Base-by-base conservation (phyloP, 2,113 vertebrate genomes). In the Ceuthmochares aereus region DNA sequence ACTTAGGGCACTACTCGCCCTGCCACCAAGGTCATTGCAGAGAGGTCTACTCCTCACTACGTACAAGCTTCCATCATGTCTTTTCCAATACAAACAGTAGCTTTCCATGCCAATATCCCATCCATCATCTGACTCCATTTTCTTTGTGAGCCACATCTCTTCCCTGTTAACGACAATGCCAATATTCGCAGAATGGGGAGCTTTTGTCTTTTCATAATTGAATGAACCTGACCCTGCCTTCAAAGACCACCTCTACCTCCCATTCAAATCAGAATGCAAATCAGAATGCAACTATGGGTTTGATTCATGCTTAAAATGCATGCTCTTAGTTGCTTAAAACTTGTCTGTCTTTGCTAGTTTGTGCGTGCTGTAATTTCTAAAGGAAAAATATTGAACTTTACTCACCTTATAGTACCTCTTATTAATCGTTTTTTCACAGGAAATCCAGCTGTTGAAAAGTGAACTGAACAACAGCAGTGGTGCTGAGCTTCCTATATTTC, bases 51-150 rank as follows among this genome's bases (percentile, higher is more conserved):
- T 56, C 55, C 82, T 74, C 12, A 3, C 58, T 36, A n/a, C 7
- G 1, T 37, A 37, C 12, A 56, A 30, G 47, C n/a, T 62, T 64
- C 51, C 49, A 34, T 52, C 2, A 0, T 8, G 7, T 27, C 68
- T 66, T 52, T 58, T 60, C 55, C 2, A 1, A 12, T 7, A 18
- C 0, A 43, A 70, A n/a, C 37, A 54, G 45, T 3, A 66, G 49
- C 15, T 88, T 91, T 62, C 78, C n/a, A 29, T 26, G 42, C n/a
- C 79, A 60, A 21, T 18, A 32, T 4, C 23, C 54, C 49, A n/a
- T 49, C 69, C 60, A 10, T 20, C 3, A 1, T 27, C 23, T 8
- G 5, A 23, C 17, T 84, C 60, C 8, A 4, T 45, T 93, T 37
- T 49, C 59, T 67, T 19, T 51, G 40, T 7, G 10, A 79, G 67